Percentiles rank a stretch among this genome's conserved stretches.
phyloP scores from a whole-genome alignment of 2,888 invertebrate species.

The Aporophyla nigra region DNA sequence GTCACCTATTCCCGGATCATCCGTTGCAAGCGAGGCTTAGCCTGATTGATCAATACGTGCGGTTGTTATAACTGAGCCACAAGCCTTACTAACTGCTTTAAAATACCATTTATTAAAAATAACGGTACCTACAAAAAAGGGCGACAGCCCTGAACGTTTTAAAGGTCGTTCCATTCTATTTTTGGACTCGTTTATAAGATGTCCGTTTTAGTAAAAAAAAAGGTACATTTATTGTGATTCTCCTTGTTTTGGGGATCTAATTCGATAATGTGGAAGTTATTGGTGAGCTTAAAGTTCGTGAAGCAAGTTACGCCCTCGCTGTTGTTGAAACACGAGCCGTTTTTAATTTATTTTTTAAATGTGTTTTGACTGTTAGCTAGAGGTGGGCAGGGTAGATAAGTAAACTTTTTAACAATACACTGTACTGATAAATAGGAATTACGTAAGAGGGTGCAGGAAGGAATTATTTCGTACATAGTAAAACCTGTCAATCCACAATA shows the following conservation, averaged over 20 bases:
- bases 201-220: constrained; percentile 39
- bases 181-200: constrained; percentile 42
- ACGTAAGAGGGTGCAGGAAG: neutral
- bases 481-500: neutral
- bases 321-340: constrained; percentile 19
- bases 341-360: neutral
- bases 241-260: constrained; percentile 32
- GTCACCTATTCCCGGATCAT: no score
- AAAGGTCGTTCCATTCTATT: constrained; percentile 57
- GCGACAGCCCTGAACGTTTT: constrained; percentile 48
- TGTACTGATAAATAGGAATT: neutral
- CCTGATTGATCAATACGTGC: no score
- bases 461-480: neutral
- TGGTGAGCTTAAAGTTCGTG: constrained; percentile 32
- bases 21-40: no score
- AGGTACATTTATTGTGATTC: constrained; percentile 42
- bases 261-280: constrained; percentile 48
- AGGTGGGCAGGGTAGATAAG: neutral
- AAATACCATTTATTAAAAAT: constrained; percentile 21
- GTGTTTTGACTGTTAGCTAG: neutral
- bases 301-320: constrained; percentile 1
- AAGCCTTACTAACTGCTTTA: neutral
- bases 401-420: no score
- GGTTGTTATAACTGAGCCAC: no score
- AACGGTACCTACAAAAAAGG: neutral